Base-by-base conservation (phyloP, 2,797 vertebrate genomes). In the Falco biarmicus region DNA sequence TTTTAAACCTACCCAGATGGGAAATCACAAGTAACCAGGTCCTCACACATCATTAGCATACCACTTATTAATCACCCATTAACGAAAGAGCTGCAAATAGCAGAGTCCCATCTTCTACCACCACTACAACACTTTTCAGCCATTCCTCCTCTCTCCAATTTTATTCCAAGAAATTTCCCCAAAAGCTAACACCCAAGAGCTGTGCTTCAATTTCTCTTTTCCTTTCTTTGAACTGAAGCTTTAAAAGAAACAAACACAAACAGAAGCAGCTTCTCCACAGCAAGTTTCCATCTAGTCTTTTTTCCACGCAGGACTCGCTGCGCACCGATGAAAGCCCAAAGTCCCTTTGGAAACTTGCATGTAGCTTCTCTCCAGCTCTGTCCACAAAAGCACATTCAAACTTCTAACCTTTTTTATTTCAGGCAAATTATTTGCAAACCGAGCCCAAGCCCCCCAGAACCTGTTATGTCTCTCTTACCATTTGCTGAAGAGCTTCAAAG, bases 21-120 rank as follows among this genome's bases (percentile, higher is more conserved):
- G 63, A 96, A 94, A 66, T 45, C 64, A 74, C 60, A 89, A 75
- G 84, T 92, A 85, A 84, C 86, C 22, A 83, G 41, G 74, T 90
- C 78, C 56, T 37, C 68, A 56, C n/a, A 70, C 45, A 37, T 59
- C 80, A 94, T 93, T 90, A 96, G 85, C 77, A 70, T 73, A 94
- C 86, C 87, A 94, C 77, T 95, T 90, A 95, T 77, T 96, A 90
- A 94, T 90, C 59, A 74, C 32, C n/a, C 68, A 68, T 87, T 95
- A 93, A 95, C 39, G 45, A 95, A 85, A 51, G 57, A 56, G 45
- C 19, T 90, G 50, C 51, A 84, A 59, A 76, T 11, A 91, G 60
- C 45, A 63, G 47, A 75, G 37, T 63, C 37, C n/a, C 18, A 43
- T 84, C 56, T 83, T 83, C 57, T 51, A 63, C 5, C 39, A 63